A percentile compares a stretch with the other conserved stretches of the same genome.
These are phyloP conservation scores for Chaetodon trifasciatus DNA, from an alignment of 2,797 vertebrate species.

Conservation along the genomic window DNA sequence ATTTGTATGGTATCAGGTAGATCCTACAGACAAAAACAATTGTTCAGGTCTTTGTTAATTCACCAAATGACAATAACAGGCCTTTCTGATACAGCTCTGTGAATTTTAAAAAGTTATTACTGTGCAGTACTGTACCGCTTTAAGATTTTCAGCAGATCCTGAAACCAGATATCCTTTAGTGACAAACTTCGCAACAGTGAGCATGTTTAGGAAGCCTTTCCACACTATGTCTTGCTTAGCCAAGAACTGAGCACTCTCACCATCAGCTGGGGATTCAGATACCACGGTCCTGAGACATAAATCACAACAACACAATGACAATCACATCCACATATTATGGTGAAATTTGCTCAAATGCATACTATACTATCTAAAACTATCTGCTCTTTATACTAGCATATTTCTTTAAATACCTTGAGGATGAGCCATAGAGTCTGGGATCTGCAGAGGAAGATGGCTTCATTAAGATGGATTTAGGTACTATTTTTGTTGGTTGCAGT, in stretches of 20 bases:
- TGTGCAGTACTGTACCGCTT: conserved; percentile 85
- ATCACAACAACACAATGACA: conserved; percentile 42
- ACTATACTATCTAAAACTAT: neutral
- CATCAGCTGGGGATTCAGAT: conserved; percentile 84
- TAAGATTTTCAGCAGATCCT: conserved; percentile 92
- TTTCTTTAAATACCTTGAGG: conserved; percentile 84
- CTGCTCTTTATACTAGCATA: neutral
- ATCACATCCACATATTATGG: neutral
- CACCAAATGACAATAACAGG: conserved; percentile 4
- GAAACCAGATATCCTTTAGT: conserved; percentile 96
- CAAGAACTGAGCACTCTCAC: conserved; percentile 90
- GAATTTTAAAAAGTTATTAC: conserved; percentile 5
- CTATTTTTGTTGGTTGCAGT: conserved; percentile 57
- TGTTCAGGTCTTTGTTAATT: conserved; percentile 12
- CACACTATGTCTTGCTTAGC: conserved; percentile 92
- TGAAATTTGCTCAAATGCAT: conserved; percentile 7
- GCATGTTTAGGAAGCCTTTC: conserved; percentile 99
- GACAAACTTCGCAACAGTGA: conserved; percentile 96
- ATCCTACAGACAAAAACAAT: conserved; percentile 86
- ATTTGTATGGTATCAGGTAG: conserved; percentile 97
- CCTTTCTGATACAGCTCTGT: neutral
- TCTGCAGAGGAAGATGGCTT: conserved; percentile 90
- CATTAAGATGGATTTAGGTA: conserved; percentile 93
- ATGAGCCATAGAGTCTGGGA: conserved; percentile 85
- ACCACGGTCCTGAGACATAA: conserved; percentile 86